Evolutionary conservation across 1,140 invertebrate genomes (phyloP).

Genomic region (Pteromalus puparum): DNA sequence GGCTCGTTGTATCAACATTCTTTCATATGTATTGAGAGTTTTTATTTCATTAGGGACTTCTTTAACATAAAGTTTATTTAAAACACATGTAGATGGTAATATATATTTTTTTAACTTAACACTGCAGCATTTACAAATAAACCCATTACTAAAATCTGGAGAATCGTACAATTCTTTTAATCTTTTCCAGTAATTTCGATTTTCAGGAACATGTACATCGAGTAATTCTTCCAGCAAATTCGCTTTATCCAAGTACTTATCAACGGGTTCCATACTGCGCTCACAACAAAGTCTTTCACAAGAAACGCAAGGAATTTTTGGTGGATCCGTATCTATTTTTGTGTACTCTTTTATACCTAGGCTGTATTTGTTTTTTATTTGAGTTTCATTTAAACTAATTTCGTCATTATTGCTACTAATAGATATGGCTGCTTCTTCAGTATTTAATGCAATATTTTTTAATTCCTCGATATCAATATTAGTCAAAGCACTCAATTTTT

Average conservation of each 20-base stretch:
- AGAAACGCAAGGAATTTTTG: conserved; percentile 41
- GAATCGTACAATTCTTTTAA: conserved; percentile 33
- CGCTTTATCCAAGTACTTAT: conserved; percentile 27
- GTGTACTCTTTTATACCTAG: conserved; percentile 1
- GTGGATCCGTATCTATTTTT: conserved; percentile 15
- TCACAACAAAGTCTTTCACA: conserved; percentile 21
- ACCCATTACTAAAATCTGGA: conserved; percentile 38
- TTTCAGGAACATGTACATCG: conserved; percentile 36
- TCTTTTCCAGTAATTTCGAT: conserved; percentile 55
- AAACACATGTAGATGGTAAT: conserved; percentile 49
- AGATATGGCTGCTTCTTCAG: too few species aligned
- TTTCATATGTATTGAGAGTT: conserved; percentile 53
- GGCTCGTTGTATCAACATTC: conserved; percentile 63
- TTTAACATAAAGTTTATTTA: too few species aligned
- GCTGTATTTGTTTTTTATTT: not conserved
- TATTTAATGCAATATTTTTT: too few species aligned
- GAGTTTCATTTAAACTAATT: not conserved
- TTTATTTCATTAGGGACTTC: conserved; percentile 44
- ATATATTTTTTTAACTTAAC: conserved; percentile 41
- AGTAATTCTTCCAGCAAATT: conserved; percentile 47
- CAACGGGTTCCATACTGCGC: not conserved
- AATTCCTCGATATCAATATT: too few species aligned
- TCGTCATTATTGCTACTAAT: not conserved
- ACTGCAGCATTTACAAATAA: conserved; percentile 55
- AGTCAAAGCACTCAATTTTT: too few species aligned